Percentiles rank a stretch among this genome's conserved stretches.
Evolutionary conservation across 1,140 invertebrate species (phyloP).

Genomic region (Oncopodura yosiiana): DNA sequence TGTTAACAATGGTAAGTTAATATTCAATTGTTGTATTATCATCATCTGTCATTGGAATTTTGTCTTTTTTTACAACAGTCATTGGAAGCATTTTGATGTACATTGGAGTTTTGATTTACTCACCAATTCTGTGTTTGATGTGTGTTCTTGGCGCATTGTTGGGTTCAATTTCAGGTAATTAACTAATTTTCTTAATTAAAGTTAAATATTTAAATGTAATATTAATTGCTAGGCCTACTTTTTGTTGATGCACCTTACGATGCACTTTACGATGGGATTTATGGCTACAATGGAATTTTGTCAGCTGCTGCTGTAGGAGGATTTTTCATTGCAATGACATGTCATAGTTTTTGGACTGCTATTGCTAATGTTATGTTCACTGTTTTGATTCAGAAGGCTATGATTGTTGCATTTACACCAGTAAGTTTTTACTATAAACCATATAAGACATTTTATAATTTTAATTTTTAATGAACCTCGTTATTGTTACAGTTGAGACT

Average conservation of each 20-base stretch:
- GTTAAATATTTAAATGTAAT: not conserved
- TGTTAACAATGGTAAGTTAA: conserved; percentile 39
- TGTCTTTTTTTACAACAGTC: too few species aligned
- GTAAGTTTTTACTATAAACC: conserved; percentile 15
- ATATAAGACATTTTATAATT: not conserved
- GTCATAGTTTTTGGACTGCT: conserved; percentile 39
- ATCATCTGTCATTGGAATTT: too few species aligned
- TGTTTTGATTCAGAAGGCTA: conserved; percentile 38
- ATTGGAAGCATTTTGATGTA: conserved; percentile 40
- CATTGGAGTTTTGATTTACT: conserved; percentile 42
- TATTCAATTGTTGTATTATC: too few species aligned
- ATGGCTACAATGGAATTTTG: conserved; percentile 43
- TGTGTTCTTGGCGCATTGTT: conserved; percentile 40
- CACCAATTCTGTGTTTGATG: conserved; percentile 41
- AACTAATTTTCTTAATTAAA: not conserved
- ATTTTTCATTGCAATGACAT: conserved; percentile 40
- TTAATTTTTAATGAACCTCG: not conserved
- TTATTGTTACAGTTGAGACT: conserved; percentile 37
- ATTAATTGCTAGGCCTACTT: not conserved
- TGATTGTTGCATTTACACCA: conserved; percentile 15
- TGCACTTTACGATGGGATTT: conserved; percentile 40
- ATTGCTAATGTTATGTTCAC: conserved; percentile 40
- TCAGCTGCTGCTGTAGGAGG: conserved; percentile 41
- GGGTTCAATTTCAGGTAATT: conserved; percentile 40
- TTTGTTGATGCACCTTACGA: conserved; percentile 34